Evolutionary conservation across 2,797 vertebrate genomes (phyloP), one percentile per base, ranked within the genome.

Genomic region (Rhinichthys osculus): DNA sequence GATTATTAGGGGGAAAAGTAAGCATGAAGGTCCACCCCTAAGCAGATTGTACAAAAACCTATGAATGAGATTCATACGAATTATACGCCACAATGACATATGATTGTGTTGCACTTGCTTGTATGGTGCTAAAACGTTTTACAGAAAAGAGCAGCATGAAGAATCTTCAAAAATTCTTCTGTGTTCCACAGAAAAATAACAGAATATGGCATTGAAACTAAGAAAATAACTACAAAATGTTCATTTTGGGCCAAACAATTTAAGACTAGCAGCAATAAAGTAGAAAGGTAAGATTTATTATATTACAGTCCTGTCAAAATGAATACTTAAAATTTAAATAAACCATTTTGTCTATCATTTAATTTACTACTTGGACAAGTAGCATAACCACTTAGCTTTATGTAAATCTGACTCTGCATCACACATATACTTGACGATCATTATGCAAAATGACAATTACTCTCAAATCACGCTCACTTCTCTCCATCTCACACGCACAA

Each of bases 401-500:
- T 59, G 74, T 78, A 59, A 78, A 78, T 40, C 33, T 78, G 21
- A 78, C 33, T 38, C 52, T 59, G 74, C 7, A 3, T 3, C 52
- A n/a, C 52, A 40, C 57, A 57, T 38, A 54, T 23, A 57, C 50
- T 77, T 38, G 74, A 38, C 1, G 1, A 38, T 77, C 74, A 57
- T 57, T n/a, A 57, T 77, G 21, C 23, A 17, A 78, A 62, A 78
- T 78, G 2, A 30, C 38, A 44, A 64, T 78, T 64, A 62, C 57
- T 19, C 38, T 44, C 38, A 30, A 30, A 44, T 62, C 77, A 64
- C 16, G 3, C 38, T 30, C 57, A 16, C 44, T 54, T 13, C 30
- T 85, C 81, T 54, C 79, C 57, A n/a, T 64, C 23, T 59, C 66
- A 59, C 38, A 23, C 19, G 42, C 42, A 23, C 44, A 84, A 57